Conservation (phyloP, 2,113 vertebrate genomes). For the Anas platyrhynchos region DNA sequence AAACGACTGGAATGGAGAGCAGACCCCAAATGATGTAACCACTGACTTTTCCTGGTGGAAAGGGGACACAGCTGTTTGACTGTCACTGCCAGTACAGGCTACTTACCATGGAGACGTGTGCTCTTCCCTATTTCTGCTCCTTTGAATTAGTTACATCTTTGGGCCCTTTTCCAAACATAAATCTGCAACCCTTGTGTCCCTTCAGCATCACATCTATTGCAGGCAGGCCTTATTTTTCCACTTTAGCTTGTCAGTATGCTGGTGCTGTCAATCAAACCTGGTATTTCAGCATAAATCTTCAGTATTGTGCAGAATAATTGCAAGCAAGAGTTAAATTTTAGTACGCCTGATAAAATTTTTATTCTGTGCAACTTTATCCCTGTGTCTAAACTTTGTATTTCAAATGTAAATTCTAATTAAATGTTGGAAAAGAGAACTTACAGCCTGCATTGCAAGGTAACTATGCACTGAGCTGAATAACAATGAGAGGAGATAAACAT, state of each 20-base stretch:
- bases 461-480: not conserved
- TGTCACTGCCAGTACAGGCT: not conserved
- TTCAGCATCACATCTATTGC: not conserved
- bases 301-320: not conserved
- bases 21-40: not conserved
- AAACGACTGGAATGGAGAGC: not conserved
- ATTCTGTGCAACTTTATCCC: not conserved
- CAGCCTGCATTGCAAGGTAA: not conserved
- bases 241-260: not conserved
- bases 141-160: not conserved
- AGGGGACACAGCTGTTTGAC: not conserved
- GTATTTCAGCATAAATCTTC: not conserved
- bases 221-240: not conserved
- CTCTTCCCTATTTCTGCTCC: not conserved
- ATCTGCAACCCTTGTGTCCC: not conserved
- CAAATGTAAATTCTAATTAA: not conserved
- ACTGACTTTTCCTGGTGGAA: not conserved
- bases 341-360: not conserved
- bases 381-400: not conserved
- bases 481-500: not conserved
- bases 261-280: not conserved
- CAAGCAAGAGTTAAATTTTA: not conserved
- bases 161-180: not conserved
- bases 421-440: not conserved
- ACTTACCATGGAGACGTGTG: not conserved